phyloP scores from a whole-genome alignment of 2,888 invertebrate species.

The Cryptophagus acutangulus region DNA sequence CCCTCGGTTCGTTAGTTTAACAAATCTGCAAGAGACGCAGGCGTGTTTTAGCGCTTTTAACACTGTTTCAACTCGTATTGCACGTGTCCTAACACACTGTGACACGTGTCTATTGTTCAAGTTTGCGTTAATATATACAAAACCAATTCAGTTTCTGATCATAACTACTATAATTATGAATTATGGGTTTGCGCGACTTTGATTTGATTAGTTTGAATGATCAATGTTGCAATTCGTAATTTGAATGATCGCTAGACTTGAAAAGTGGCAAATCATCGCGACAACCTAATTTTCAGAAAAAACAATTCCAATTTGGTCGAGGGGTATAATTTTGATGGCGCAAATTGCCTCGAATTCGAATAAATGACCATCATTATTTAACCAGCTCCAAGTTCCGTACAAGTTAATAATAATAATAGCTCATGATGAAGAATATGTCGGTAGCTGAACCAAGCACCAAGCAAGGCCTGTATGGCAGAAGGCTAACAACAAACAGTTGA shows the following conservation, averaged over 20 bases:
- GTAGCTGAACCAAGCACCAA: no score
- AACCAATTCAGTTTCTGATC: no score
- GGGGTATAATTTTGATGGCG: slow-evolving; percentile 12
- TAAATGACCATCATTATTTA: slow-evolving; percentile 7
- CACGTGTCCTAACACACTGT: slow-evolving; percentile 25
- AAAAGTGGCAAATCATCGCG: slow-evolving; percentile 12
- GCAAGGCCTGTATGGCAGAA: slow-evolving; percentile 6
- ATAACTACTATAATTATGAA: no score
- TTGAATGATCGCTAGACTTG: no score
- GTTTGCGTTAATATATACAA: no score
- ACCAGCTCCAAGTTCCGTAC: neutral
- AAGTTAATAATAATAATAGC: slow-evolving; percentile 20
- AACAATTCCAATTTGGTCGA: slow-evolving; percentile 20
- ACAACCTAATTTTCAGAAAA: no score
- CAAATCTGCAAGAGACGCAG: slow-evolving; percentile 31
- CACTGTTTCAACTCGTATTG: slow-evolving; percentile 28
- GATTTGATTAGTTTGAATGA: no score
- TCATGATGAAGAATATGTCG: slow-evolving; percentile 9
- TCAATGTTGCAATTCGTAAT: no score
- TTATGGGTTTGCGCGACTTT: no score
- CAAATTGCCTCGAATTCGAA: slow-evolving; percentile 18
- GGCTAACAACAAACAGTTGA: slow-evolving; percentile 35
- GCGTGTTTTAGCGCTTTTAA: slow-evolving; percentile 38
- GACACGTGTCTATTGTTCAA: slow-evolving; percentile 32
- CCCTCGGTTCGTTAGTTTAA: slow-evolving; percentile 44